Percentiles rank a stretch among this genome's conserved stretches.
Evolutionary conservation across 2,113 vertebrate genomes (phyloP).

Genomic region (Cyprinodon tularosa): DNA sequence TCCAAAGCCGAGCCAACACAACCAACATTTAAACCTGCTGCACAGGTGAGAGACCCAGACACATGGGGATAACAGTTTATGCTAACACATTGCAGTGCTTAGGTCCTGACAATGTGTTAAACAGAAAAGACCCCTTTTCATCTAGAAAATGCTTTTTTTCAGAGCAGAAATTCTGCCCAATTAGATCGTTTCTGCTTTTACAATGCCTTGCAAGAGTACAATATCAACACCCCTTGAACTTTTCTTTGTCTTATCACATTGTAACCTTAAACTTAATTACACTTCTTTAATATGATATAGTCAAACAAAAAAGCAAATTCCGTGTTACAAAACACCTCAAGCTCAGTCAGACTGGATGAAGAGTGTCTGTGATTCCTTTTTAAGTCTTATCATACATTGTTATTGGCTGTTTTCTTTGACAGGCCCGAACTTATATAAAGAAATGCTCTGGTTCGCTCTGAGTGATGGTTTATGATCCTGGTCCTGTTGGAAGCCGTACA

Average conservation of each 20-base stretch:
- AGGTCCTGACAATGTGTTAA: background rate
- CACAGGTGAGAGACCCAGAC: constrained; percentile 64
- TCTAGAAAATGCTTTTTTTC: background rate
- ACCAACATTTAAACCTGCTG: constrained; percentile 12
- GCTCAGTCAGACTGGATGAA: background rate
- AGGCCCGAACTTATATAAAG: too few species aligned
- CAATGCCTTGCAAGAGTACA: background rate
- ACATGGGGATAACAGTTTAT: constrained; percentile 13
- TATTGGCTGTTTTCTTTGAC: too few species aligned
- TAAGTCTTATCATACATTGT: background rate
- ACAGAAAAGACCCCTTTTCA: background rate
- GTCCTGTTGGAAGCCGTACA: too few species aligned
- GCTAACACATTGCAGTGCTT: background rate
- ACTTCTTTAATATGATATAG: too few species aligned
- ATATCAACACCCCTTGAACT: background rate
- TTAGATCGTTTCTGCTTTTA: background rate
- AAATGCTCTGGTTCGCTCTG: too few species aligned
- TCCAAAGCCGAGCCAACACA: constrained; percentile 16
- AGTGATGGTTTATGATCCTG: too few species aligned
- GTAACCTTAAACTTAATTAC: too few species aligned
- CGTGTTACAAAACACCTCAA: background rate
- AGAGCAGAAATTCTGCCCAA: background rate
- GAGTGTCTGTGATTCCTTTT: background rate
- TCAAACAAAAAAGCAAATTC: background rate
- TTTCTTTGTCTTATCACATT: background rate